A percentile compares a stretch with the other conserved stretches of the same genome.
These are phyloP conservation scores for Chaetodon trifascialis DNA, from an alignment of 2,113 vertebrate species.

Conservation along the genomic window DNA sequence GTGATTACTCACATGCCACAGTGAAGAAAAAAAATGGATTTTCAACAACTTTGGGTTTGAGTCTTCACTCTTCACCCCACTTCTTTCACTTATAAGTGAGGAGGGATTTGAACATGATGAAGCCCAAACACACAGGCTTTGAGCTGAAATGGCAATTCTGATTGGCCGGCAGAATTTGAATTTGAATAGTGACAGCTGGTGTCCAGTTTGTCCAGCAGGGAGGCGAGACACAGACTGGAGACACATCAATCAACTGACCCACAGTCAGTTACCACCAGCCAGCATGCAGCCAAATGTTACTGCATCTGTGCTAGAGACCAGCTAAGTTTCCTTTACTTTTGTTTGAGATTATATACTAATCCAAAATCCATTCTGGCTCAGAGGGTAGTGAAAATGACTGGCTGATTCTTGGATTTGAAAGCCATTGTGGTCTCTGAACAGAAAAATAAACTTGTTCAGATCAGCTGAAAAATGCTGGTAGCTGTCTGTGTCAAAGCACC, in stretches of 20 bases:
- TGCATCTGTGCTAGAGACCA: neutral
- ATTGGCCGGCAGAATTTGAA: slow-evolving; percentile 66
- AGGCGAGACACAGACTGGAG: slow-evolving; percentile 27
- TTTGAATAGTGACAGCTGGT: slow-evolving; percentile 56
- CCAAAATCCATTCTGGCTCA: slow-evolving; percentile 4
- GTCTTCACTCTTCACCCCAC: neutral
- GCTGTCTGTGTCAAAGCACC: slow-evolving; percentile 17
- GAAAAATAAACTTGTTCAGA: slow-evolving; percentile 15
- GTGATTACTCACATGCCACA: neutral
- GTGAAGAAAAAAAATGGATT: neutral
- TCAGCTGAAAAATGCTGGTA: slow-evolving; percentile 12
- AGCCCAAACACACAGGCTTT: slow-evolving; percentile 22
- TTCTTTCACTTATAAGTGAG: neutral
- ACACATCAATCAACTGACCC: slow-evolving; percentile 48
- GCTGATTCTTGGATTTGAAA: slow-evolving; percentile 17
- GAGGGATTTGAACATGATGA: neutral
- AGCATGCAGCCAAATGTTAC: slow-evolving; percentile 15
- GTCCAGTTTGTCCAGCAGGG: slow-evolving; percentile 48
- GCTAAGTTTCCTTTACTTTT: neutral
- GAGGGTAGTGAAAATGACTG: slow-evolving; percentile 2
- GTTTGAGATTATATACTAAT: slow-evolving; percentile 7
- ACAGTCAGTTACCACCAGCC: slow-evolving; percentile 13
- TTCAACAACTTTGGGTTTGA: neutral
- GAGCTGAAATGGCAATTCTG: slow-evolving; percentile 9
- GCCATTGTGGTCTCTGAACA: slow-evolving; percentile 8